Base-by-base conservation (phyloP, 35 echinoderm and acorn worm species). In the Patiria miniata region DNA sequence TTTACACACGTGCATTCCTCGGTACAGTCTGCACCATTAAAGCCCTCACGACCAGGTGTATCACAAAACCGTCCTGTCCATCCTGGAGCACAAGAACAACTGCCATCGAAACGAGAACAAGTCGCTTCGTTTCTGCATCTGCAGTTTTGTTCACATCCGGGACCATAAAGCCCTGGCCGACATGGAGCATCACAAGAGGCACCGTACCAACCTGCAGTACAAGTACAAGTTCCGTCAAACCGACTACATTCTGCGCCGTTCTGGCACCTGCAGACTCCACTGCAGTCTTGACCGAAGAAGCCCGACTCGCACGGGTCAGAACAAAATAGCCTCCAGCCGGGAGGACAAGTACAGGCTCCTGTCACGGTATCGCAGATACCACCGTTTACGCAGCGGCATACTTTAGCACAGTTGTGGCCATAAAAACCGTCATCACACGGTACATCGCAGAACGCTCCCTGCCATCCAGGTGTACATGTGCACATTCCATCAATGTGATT, bases 291-390 rank as follows among this genome's bases (percentile, higher is more conserved):
- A 36, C 96, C 96, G 80, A 92, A 94, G 40, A 81, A 83, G 53
- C 93, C 96, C 14, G 80, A 68, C 16, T 83, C 50, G 84, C 96
- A 99, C 36, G 92, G 92, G 18, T 94, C 83, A 15, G 81, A 39
- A 80, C 96, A 99, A 68, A 83, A 85, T 37, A 68, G 73, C 22
- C 38, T 91, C 96, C 96, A 99, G 5, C 96, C 96, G 5, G 96
- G 79, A 36, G 91, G 88, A 78, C 95, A 97, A 9, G 83, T 87
- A 81, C 91, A 93, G 18, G 86, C 47, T 12, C 96, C 96, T 47
- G 81, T 69, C 68, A 97, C 81, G 15, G 83, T 91, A 33, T 95
- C 81, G 77, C 96, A 99, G 3, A 40, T 76, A 15, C 85, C 96
- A 26, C 84, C 93, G 77, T 99, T 94, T 55, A 85, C 58, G 38